A percentile compares a stretch with the other conserved stretches of the same genome.
These are phyloP conservation scores for Anthrax anthrax DNA, from an alignment of 2,888 invertebrate species.

Conservation along the genomic window DNA sequence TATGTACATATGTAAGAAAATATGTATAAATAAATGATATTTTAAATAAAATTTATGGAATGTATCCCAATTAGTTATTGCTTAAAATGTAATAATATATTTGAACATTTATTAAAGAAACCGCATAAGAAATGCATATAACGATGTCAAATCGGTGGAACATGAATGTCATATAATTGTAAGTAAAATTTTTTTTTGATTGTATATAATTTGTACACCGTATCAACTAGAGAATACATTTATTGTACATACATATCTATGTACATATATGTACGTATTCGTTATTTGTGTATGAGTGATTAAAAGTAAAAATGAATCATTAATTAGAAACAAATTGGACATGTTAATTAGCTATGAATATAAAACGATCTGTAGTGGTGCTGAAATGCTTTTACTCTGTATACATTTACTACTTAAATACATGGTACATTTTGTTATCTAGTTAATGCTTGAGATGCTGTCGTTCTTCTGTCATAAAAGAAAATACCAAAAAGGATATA, in stretches of 20 bases:
- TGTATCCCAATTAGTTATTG: slow-evolving; percentile 5
- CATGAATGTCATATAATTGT: not conserved
- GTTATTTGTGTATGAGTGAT: not conserved
- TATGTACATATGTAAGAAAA: too few relatives aligned
- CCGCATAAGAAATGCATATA: too few relatives aligned
- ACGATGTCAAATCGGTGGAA: not conserved
- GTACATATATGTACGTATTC: not conserved
- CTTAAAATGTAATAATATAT: not conserved
- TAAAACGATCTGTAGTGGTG: not conserved
- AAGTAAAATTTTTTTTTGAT: too few relatives aligned
- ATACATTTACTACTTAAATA: not conserved
- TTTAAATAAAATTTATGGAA: not conserved
- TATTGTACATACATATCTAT: not conserved
- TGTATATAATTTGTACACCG: too few relatives aligned
- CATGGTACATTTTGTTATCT: too few relatives aligned
- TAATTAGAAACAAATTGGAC: slow-evolving; percentile 14
- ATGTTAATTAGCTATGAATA: slow-evolving; percentile 9
- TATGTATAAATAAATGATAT: too few relatives aligned
- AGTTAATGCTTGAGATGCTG: too few relatives aligned
- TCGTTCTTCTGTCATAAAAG: too few relatives aligned
- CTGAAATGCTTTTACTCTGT: not conserved
- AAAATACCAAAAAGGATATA: too few relatives aligned
- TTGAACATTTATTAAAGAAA: too few relatives aligned
- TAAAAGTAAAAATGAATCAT: slow-evolving; percentile 11
- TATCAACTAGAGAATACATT: not conserved